phyloP scores from a whole-genome alignment of 2,797 vertebrate species.

The Uromys caudimaculatus region DNA sequence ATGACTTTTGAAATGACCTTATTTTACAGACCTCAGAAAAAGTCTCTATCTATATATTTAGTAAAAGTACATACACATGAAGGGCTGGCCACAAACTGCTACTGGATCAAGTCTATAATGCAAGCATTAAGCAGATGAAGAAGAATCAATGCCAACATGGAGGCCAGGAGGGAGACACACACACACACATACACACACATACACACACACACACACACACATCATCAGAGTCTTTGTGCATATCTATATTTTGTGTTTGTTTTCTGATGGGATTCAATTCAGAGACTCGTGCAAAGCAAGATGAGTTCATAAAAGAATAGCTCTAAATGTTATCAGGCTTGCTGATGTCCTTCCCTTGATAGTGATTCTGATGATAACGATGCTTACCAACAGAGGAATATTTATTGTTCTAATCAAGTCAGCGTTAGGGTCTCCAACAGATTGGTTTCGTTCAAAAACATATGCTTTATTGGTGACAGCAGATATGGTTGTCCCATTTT shows the following conservation, averaged over 20 bases:
- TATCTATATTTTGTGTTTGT: neutral
- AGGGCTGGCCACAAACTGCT: neutral
- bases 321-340: neutral
- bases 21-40: conserved; percentile 17
- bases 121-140: neutral
- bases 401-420: conserved; percentile 95
- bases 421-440: conserved; percentile 90
- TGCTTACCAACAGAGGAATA: conserved; percentile 95
- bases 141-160: neutral
- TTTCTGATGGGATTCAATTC: neutral
- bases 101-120: neutral
- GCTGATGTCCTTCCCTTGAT: conserved; percentile 12
- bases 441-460: conserved; percentile 93
- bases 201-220: neutral
- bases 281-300: neutral
- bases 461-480: conserved; percentile 95
- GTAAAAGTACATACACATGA: neutral
- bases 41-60: neutral
- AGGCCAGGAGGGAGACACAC: neutral
- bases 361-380: neutral
- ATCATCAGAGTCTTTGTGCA: neutral
- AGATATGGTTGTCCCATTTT: conserved; percentile 93
- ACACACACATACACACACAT: neutral
- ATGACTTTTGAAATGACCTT: conserved; percentile 10
- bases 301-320: neutral